Evolutionary conservation across 2,888 invertebrate genomes (phyloP), one percentile per base, ranked within the genome.

Genomic region (Pristionchus japonicus): DNA sequence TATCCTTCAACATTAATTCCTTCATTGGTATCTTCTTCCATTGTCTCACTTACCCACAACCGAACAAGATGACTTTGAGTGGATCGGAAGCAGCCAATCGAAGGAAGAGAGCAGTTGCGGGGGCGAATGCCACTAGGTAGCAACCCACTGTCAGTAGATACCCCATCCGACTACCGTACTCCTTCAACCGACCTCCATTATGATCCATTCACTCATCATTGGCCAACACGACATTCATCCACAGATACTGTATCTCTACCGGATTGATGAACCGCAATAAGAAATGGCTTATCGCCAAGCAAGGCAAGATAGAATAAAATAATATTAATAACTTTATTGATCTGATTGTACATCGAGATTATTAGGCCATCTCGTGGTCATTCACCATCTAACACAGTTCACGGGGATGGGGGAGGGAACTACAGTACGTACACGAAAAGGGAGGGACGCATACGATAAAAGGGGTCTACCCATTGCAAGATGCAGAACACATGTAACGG

Each of bases 81-180:
- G 99, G 98, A 95, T 99, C 98, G 92, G 97, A 96, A 85, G 97
- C 97, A 90, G 99, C 97, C 49, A 98, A 98, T 93, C 98, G 96
- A 15, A 97, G 95, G 95, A 99, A 98, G 96, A 99, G 96, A 31
- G 97, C 97, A 89, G 98, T 95, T 20, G 98, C 97, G 88, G 98
- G 97, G 34, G 98, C 98, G 95, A 98, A 99, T 7, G 98, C 98
- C 92, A 98, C 96, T 93, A 97, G 96, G 64, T 97, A 96, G 96
- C 98, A 99, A 88, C 98, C 98, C 95, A 97, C 97, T 95, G 98
- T 98, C 95, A 98, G 98, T 93, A 97, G 96, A 89, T 97, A 96
- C 93, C 98, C 98, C 99, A 99, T 99, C 47, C 64, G 20, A 57
- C 61, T 84, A 84, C n/a, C n/a, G n/a, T n/a, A n/a, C 61, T 82